Percentiles rank a stretch among this genome's conserved stretches.
phyloP scores from a whole-genome alignment of 1,140 invertebrate genomes.

The Battus philenor region DNA sequence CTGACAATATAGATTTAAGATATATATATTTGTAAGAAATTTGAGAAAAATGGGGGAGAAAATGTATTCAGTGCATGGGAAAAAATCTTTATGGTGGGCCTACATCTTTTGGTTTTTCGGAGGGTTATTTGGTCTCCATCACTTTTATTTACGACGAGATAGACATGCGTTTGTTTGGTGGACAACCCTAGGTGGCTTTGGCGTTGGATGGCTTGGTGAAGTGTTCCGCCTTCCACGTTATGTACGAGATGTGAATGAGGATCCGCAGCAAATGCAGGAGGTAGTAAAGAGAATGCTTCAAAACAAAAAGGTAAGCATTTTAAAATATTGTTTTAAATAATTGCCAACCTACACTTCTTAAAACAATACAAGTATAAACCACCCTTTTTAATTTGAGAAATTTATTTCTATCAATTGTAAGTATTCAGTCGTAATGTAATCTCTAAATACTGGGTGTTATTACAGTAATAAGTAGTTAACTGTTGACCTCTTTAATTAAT shows the following conservation, averaged over 20 bases:
- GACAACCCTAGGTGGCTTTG: conserved; percentile 91
- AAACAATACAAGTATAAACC: too few relatives aligned
- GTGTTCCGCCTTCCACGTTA: conserved; percentile 91
- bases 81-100: conserved; percentile 83
- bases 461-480: too few relatives aligned
- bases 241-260: conserved; percentile 90
- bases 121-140: conserved; percentile 92
- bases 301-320: conserved; percentile 78
- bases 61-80: conserved; percentile 24
- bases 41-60: conserved; percentile 30
- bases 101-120: conserved; percentile 92
- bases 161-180: conserved; percentile 94
- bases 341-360: too few relatives aligned
- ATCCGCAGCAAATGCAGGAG: conserved; percentile 81
- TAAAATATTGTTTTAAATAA: background rate
- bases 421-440: too few relatives aligned
- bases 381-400: too few relatives aligned
- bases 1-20: too few relatives aligned
- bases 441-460: too few relatives aligned
- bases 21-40: background rate
- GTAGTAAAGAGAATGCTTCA: conserved; percentile 79
- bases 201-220: conserved; percentile 91
- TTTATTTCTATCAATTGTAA: too few relatives aligned
- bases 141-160: conserved; percentile 92
- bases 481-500: too few relatives aligned